phyloP scores from a whole-genome alignment of 2,113 vertebrate genomes.

The Dendropsophus ebraccatus region DNA sequence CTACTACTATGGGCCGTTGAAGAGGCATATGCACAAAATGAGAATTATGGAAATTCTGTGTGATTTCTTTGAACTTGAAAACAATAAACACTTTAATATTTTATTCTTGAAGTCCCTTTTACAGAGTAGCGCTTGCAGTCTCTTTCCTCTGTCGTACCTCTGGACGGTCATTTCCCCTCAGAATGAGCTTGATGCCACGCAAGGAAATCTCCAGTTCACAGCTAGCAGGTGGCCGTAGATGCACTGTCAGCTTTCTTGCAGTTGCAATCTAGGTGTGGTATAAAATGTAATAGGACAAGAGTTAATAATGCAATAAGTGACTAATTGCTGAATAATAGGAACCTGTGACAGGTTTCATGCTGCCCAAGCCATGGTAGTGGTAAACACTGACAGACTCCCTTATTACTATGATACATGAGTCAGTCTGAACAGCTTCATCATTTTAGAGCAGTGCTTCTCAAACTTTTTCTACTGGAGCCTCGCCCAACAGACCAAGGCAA shows the following conservation, averaged over 20 bases:
- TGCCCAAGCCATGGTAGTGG: no score
- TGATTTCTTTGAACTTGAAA: no score
- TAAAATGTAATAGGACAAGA: not conserved
- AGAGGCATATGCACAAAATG: no score
- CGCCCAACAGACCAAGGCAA: no score
- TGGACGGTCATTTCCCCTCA: conserved; percentile 69
- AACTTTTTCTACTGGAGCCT: no score
- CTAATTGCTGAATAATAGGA: not conserved
- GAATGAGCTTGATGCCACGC: conserved; percentile 91
- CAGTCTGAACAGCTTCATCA: no score
- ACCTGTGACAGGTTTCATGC: no score
- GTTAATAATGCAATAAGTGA: not conserved
- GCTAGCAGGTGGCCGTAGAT: conserved; percentile 89
- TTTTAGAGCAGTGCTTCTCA: no score
- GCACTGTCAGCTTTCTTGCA: conserved; percentile 89
- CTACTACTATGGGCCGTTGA: no score
- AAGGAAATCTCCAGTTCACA: conserved; percentile 93
- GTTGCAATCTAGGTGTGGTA: conserved; percentile 81
- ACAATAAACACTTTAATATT: not conserved
- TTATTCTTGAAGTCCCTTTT: not conserved
- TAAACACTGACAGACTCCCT: no score
- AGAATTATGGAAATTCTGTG: no score
- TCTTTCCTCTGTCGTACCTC: conserved; percentile 32
- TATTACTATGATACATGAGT: no score
- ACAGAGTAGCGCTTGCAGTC: not conserved